Conservation (phyloP, 2,113 vertebrate genomes). For the Psettodes erumei region DNA sequence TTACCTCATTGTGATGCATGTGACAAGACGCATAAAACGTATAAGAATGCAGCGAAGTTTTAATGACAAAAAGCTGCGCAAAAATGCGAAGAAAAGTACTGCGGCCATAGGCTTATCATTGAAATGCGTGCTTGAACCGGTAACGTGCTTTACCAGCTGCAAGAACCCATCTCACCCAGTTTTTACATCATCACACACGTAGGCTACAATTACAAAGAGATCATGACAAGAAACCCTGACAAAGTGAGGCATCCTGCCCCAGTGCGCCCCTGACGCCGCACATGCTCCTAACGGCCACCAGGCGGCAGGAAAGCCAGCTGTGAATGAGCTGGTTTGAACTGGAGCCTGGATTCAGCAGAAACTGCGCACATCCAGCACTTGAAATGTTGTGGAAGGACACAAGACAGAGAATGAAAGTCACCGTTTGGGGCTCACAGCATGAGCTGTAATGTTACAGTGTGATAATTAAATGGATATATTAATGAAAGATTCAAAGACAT, state of each 20-base stretch:
- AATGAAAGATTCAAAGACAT: background rate
- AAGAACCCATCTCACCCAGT: background rate
- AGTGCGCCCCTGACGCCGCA: background rate
- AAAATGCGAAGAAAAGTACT: background rate
- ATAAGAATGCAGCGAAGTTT: background rate
- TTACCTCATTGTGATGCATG: background rate
- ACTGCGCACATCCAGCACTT: no score
- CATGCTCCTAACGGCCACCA: background rate
- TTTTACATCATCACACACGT: no score
- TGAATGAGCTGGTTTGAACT: background rate
- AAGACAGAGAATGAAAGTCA: background rate
- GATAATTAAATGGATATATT: background rate
- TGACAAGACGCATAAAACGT: no score
- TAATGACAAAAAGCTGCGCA: background rate
- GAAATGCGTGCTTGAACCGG: no score
- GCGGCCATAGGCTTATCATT: no score
- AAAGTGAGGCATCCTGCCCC: background rate
- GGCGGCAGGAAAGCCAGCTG: slow-evolving; percentile 17
- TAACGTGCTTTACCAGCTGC: background rate
- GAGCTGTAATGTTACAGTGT: background rate
- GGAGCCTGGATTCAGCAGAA: background rate
- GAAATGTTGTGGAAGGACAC: background rate
- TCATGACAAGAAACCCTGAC: background rate
- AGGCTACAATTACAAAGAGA: no score
- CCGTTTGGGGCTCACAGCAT: background rate